phyloP scores from a whole-genome alignment of 2,113 vertebrate genomes.

The Lutjanus erythropterus region DNA sequence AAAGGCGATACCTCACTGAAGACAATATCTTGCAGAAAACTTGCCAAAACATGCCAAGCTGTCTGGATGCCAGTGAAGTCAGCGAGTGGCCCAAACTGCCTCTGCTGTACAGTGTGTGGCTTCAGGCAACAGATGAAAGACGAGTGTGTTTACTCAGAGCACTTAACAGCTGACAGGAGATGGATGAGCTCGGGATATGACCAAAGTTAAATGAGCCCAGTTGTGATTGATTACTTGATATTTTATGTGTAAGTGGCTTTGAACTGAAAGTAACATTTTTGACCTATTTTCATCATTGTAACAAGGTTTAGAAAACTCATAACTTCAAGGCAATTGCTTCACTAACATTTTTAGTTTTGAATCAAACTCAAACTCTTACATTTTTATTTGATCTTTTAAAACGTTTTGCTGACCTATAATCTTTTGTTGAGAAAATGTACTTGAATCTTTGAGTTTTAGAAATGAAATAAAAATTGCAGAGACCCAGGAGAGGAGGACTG shows the following conservation, averaged over 20 bases:
- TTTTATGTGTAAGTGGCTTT: not conserved
- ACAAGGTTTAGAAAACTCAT: no score
- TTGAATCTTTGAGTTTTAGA: no score
- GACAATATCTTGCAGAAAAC: slow-evolving; percentile 54
- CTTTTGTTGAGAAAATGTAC: no score
- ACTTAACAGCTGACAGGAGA: slow-evolving; percentile 19
- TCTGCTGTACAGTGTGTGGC: not conserved
- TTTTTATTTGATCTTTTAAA: no score
- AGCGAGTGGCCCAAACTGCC: not conserved
- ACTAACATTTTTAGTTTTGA: no score
- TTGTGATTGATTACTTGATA: not conserved
- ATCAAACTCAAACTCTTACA: no score
- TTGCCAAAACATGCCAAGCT: slow-evolving; percentile 62
- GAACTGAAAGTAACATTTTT: not conserved
- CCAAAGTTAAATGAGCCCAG: not conserved
- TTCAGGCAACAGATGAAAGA: slow-evolving; percentile 22
- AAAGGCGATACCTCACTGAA: slow-evolving; percentile 68
- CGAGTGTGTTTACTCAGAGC: not conserved
- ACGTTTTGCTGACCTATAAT: no score
- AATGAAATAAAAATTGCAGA: no score
- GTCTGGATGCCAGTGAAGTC: slow-evolving; percentile 39
- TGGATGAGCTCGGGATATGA: not conserved
- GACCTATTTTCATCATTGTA: no score
- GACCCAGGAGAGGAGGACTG: no score
- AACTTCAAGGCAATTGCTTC: no score